Conservation (phyloP, 2,113 vertebrate genomes). For the Pyxicephalus adspersus region DNA sequence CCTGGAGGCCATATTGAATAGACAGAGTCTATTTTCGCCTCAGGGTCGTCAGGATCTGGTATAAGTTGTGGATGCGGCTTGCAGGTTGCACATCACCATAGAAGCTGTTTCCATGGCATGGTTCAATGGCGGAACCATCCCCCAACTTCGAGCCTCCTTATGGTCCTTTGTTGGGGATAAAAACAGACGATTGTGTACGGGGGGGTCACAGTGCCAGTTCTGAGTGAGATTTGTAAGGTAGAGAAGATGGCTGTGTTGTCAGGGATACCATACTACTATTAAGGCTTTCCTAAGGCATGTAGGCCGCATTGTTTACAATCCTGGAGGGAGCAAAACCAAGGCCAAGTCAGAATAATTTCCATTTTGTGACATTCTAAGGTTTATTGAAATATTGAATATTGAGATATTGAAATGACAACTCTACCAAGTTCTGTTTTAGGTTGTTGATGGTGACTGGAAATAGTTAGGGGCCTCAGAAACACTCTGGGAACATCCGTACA, state of each 20-base stretch:
- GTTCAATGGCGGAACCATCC: background rate
- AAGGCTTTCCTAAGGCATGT: too few relatives aligned
- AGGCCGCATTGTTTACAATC: too few relatives aligned
- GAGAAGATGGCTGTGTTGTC: background rate
- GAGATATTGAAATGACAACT: too few relatives aligned
- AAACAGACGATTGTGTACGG: background rate
- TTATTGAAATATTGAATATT: too few relatives aligned
- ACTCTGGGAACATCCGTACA: too few relatives aligned
- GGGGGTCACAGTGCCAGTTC: background rate
- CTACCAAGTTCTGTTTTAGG: too few relatives aligned
- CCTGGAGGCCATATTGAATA: background rate
- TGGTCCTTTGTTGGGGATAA: constrained; percentile 2
- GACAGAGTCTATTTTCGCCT: background rate
- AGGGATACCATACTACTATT: too few relatives aligned
- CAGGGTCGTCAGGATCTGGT: constrained; percentile 1
- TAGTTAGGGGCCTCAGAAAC: too few relatives aligned
- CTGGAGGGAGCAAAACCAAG: too few relatives aligned
- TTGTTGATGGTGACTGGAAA: too few relatives aligned
- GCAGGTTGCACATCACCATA: constrained; percentile 35
- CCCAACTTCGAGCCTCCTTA: constrained; percentile 15
- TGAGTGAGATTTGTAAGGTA: background rate
- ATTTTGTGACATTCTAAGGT: too few relatives aligned
- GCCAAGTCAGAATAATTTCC: too few relatives aligned
- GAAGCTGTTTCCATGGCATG: constrained; percentile 39
- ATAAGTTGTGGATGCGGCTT: background rate